These are phyloP conservation scores for Ursus arctos DNA, from an alignment of 2,113 vertebrate genomes.

Conservation along the genomic window DNA sequence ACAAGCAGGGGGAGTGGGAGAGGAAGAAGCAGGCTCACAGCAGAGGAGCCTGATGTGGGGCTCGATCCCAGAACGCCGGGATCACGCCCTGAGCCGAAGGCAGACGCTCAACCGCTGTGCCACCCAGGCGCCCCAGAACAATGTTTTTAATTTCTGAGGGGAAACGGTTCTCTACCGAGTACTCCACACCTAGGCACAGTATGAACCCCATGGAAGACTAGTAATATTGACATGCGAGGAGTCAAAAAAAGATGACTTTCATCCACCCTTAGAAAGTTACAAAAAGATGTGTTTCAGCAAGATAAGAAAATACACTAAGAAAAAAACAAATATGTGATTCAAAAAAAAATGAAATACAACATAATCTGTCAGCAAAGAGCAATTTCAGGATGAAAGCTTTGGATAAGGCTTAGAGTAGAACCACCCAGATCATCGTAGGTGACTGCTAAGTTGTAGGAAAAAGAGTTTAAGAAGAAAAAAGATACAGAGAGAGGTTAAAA, in stretches of 20 bases:
- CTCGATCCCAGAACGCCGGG: fast-evolving
- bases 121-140: neutral
- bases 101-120: too few species aligned
- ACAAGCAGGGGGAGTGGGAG: too few species aligned
- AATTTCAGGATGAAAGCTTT: neutral
- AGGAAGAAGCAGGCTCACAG: too few species aligned
- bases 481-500: neutral
- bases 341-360: neutral
- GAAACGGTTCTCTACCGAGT: neutral
- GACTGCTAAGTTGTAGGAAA: neutral
- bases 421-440: too few species aligned
- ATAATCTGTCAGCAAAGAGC: neutral
- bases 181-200: neutral
- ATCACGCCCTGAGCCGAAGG: too few species aligned
- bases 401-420: neutral
- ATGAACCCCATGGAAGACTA: neutral
- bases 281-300: neutral
- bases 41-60: too few species aligned
- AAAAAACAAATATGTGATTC: neutral
- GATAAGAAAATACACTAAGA: neutral
- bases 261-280: neutral
- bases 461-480: neutral
- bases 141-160: neutral
- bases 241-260: neutral
- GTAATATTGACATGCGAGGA: neutral